Evolutionary conservation across 2,797 vertebrate species (phyloP), one percentile per base, ranked within the genome.

Genomic region (Pantherophis alleghaniensis): DNA sequence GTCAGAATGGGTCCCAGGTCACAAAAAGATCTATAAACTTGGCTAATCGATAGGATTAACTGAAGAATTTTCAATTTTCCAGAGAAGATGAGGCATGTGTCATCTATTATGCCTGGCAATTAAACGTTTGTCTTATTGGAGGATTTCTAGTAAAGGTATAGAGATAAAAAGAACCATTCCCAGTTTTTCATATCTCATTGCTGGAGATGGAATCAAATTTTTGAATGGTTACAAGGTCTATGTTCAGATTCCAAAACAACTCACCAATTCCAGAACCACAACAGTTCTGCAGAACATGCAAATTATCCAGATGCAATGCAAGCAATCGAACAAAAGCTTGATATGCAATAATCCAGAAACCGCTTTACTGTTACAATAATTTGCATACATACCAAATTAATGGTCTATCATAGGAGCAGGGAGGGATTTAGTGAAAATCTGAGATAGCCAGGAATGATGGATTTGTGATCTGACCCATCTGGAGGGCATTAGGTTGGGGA

Each of bases 11-110:
- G 24, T 83, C 42, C 74, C 22, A 11, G 22, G 42, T 83, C 42
- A 79, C 26, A 13, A 3, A 83, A 87, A 53, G 5, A 0, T 0
- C 6, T 0, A 2, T n/a, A 32, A 55, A 37, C 0, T 20, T n/a
- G 88, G 11, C 32, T 0, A 1, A 6, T 57, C 13, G n/a, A 83
- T 10, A 2, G 7, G 5, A 32, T 24, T 42, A 22, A 12, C 5
- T n/a, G 24, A 53, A 42, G 63, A 37, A 74, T 74, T 74, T 55
- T 5, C 60, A 74, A 53, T 16, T 90, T 86, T 86, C 74, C 20
- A 7, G 24, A 24, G 57, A 12, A n/a, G 28, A 18, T 5, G 4
- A 88, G 57, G 57, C 9, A 42, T 26, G 28, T 63, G 37, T 47
- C 14, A 22, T 90, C 14, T 53, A 47, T 60, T 61, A 51, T 63